Base-by-base conservation (phyloP, 2,888 invertebrate genomes). In the Agrochola lota region DNA sequence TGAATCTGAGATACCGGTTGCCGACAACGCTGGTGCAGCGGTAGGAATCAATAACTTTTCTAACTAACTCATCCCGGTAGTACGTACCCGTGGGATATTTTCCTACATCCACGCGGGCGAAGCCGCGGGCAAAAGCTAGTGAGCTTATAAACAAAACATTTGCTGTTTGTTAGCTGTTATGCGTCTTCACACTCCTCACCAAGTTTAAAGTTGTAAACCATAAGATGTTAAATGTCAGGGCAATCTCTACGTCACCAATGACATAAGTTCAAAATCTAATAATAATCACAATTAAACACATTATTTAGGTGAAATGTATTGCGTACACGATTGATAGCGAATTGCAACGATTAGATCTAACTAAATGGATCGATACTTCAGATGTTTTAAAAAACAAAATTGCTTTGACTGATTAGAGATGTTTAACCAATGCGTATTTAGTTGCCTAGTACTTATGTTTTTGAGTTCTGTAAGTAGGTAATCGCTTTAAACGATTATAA, bases 381-480 rank as follows among this genome's bases (percentile, higher is more conserved):
- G 15, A 43, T 70, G 59, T 66, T 72, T 72, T 77, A 49, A n/a
- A 75, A 80, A 75, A 85, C 49, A 76, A 62, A 49, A 55, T 57
- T 26, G 26, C 23, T 46, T 71, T 82, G 52, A 66, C 52, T 66
- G 66, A 82, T 78, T 23, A 63, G 6, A 30, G n/a, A 12, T 23
- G 43, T 35, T 12, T 35, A 66, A 67, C 74, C 67, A 20, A 35
- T 59, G 26, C 59, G 49, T 64, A 77, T 76, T 76, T 23, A 52
- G 63, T 76, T 59, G n/a, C 63, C 69, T 64, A 35, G 63, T 35
- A 82, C 57, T 63, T 35, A n/a, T 40, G 49, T 35, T 62, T 74
- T 74, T 66, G 26, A 60, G 9, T 43, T 26, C 23, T 80, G 30
- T 52, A 40, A 15, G 26, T 57, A 78, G 35, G 6, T 78, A 63